Conservation (phyloP, 1,140 invertebrate genomes). For the Drosophila gunungcola region DNA sequence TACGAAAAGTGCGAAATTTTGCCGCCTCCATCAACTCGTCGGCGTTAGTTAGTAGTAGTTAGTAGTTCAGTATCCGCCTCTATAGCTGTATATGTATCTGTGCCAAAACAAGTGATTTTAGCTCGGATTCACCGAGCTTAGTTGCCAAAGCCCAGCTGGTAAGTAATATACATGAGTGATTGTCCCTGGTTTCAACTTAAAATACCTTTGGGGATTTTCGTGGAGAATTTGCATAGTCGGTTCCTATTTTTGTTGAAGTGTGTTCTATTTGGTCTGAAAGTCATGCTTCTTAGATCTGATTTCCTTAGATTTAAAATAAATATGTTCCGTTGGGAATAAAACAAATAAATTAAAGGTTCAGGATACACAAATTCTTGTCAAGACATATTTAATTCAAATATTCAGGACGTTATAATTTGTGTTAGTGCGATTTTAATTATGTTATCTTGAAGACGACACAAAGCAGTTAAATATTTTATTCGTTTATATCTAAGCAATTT, state of each 20-base stretch:
- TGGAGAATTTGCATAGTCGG: slow-evolving; percentile 5
- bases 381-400: no score
- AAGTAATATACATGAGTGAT: slow-evolving; percentile 35
- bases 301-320: no score
- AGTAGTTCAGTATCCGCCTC: slow-evolving; percentile 18
- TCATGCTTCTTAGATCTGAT: no score
- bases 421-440: no score
- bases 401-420: no score
- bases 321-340: no score
- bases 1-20: slow-evolving; percentile 73
- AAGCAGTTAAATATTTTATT: no score
- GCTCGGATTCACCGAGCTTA: slow-evolving; percentile 36
- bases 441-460: no score
- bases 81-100: slow-evolving; percentile 10
- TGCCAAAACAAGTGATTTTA: neutral
- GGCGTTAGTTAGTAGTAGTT: slow-evolving; percentile 49
- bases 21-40: slow-evolving; percentile 49
- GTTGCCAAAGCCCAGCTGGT: slow-evolving; percentile 47
- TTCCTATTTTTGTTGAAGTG: neutral
- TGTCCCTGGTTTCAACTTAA: slow-evolving; percentile 19
- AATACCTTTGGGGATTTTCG: slow-evolving; percentile 17
- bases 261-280: neutral
- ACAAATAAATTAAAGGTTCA: no score
- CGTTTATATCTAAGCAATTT: no score
- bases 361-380: no score